Evolutionary conservation across 2,113 vertebrate species (phyloP), one percentile per base, ranked within the genome.

Genomic region (Trochalopteron elliotii): DNA sequence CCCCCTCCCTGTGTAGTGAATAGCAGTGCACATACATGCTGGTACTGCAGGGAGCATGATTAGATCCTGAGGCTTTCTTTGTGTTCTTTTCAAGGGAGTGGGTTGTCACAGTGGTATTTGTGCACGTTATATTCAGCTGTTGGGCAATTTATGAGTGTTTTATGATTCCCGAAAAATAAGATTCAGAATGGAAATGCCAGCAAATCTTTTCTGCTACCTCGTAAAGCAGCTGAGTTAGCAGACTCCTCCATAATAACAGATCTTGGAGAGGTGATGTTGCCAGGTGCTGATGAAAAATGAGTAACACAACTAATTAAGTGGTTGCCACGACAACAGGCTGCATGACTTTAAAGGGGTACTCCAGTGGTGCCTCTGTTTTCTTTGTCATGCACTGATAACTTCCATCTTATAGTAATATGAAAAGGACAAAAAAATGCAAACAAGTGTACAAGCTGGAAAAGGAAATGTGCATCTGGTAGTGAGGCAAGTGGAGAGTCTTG

Each of bases 261-360:
- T 70, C 86, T 90, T 96, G 42, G 74, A 60, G 85, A 82, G 78
- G 91, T 95, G 63, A 52, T 85, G 47, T 85, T 87, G 83, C 88
- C 74, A 25, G 55, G 63, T 87, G 74, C 72, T 94, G 68, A 40
- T 93, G 31, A 44, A 90, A 97, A 94, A 89, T 47, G 42, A 82
- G 52, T 76, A 89, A 65, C 27, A 28, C 39, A 52, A 44, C 91
- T 97, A 96, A 96, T 97, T 97, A 97, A 94, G 70, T 68, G 8
- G 87, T 94, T 97, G 74, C 91, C 94, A 56, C 2, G 95, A 96
- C 96, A 97, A 98, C 96, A 25, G 52, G 68, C 74, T 91, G 44
- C 55, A 65, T 83, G 68, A 72, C 33, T 93, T 92, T 81, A 80
- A 89, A 95, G 85, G 89, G 27, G 31, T 83, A 31, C 79, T 94